Base-by-base conservation (phyloP, 2,797 vertebrate species). In the Melanotaenia maccullochi region DNA sequence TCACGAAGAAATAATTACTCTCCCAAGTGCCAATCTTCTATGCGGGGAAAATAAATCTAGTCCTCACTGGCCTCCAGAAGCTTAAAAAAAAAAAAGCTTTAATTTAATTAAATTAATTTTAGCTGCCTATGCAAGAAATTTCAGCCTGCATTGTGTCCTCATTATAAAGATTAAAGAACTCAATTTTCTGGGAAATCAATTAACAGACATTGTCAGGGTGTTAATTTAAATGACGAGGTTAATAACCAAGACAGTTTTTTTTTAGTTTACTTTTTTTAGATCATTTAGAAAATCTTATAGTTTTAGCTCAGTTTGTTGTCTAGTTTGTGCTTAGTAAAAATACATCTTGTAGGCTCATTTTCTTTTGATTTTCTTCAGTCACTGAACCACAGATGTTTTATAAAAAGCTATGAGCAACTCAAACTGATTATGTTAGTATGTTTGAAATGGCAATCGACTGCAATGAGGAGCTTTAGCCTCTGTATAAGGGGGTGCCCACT, bases 91-190 rank as follows among this genome's bases (percentile, higher is more conserved):
- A 18, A 70, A 30, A 36, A 59, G 40, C 32, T 73, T 70, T 44
- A 52, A n/a, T 51, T 68, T 42, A 25, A 54, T 60, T 67, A 25
- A 49, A 49, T 36, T 13, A 51, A 73, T 69, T 73, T 28, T 44
- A 54, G 55, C 63, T 51, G 59, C 60, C 44, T 57, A 33, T 52
- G 28, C 56, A 28, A 32, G 33, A 51, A 35, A 36, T 58, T 66
- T 71, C 42, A 61, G 18, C 5, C 9, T 42, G 32, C 5, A 42
- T 60, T 35, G 60, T 63, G 16, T 36, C 25, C 11, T 63, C 0
- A 5, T 67, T 18, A 58, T 24, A 65, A 18, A 9, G 22, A 56
- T 63, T 18, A 52, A 71, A n/a, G 11, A 51, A 35, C 51, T 56
- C 6, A 11, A 35, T 65, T 58, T 65, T 24, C 33, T 13, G 12